Percentiles rank a stretch among this genome's conserved stretches.
phyloP scores from a whole-genome alignment of 2,113 vertebrate genomes.

The Odocoileus virginianus region DNA sequence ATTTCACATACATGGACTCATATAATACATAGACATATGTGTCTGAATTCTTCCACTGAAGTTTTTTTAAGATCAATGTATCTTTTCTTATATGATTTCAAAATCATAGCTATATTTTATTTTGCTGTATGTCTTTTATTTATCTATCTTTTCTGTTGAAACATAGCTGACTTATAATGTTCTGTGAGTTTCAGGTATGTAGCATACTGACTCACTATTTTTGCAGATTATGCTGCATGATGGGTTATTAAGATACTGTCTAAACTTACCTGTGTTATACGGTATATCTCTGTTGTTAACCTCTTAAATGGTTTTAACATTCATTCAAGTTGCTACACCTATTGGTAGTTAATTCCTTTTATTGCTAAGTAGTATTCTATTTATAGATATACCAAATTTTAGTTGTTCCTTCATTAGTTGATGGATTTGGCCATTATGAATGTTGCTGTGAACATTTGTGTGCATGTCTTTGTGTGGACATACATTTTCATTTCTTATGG shows the following conservation, averaged over 20 bases:
- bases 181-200: not conserved
- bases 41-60: not conserved
- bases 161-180: not conserved
- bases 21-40: not conserved
- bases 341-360: not conserved
- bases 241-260: not conserved
- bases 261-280: not conserved
- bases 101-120: not conserved
- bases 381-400: not conserved
- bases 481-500: not conserved
- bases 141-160: not conserved
- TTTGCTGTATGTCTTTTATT: not conserved
- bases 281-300: not conserved
- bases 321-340: not conserved
- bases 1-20: not conserved
- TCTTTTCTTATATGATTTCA: not conserved
- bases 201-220: not conserved
- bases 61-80: not conserved
- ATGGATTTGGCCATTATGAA: not conserved
- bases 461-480: not conserved
- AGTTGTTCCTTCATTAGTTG: not conserved
- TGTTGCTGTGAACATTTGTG: not conserved
- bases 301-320: not conserved
- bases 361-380: not conserved
- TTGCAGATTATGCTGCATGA: not conserved